These are phyloP conservation scores for Leptobrachium ailaonicum DNA, from an alignment of 2,113 vertebrate species.

Conservation along the genomic window DNA sequence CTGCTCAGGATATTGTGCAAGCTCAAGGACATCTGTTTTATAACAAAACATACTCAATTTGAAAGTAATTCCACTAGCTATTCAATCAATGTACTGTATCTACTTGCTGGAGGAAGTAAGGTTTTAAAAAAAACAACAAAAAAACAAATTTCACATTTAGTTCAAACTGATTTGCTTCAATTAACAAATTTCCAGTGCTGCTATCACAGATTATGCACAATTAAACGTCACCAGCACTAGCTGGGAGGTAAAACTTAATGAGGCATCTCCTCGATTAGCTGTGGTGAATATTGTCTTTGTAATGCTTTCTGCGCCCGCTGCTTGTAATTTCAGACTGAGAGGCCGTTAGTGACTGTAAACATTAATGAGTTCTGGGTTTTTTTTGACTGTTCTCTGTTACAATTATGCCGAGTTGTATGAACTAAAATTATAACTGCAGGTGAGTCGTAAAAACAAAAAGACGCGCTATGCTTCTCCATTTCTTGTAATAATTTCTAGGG, in stretches of 20 bases:
- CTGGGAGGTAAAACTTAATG: constrained; percentile 47
- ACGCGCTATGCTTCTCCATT: too few relatives aligned
- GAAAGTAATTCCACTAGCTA: too few relatives aligned
- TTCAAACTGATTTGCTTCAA: constrained; percentile 35
- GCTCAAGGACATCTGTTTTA: too few relatives aligned
- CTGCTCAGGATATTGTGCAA: too few relatives aligned
- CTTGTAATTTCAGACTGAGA: constrained; percentile 58
- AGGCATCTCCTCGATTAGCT: constrained; percentile 41
- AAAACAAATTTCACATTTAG: background rate
- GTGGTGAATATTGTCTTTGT: constrained; percentile 46
- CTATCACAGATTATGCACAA: constrained; percentile 42
- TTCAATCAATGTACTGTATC: background rate
- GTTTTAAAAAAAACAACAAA: background rate
- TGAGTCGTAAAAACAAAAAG: constrained; percentile 8
- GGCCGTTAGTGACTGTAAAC: constrained; percentile 62
- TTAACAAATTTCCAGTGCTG: constrained; percentile 34
- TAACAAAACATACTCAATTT: too few relatives aligned
- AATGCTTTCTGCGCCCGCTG: constrained; percentile 27
- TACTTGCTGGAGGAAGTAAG: background rate
- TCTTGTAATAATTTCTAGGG: background rate
- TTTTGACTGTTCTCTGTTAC: constrained; percentile 42
- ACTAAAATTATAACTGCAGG: constrained; percentile 6
- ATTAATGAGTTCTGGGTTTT: constrained; percentile 55
- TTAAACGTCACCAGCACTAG: constrained; percentile 45
- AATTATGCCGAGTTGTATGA: constrained; percentile 6